Evolutionary conservation across 2,888 invertebrate genomes (phyloP), one percentile per base, ranked within the genome.

Genomic region (Melanargia galathea): DNA sequence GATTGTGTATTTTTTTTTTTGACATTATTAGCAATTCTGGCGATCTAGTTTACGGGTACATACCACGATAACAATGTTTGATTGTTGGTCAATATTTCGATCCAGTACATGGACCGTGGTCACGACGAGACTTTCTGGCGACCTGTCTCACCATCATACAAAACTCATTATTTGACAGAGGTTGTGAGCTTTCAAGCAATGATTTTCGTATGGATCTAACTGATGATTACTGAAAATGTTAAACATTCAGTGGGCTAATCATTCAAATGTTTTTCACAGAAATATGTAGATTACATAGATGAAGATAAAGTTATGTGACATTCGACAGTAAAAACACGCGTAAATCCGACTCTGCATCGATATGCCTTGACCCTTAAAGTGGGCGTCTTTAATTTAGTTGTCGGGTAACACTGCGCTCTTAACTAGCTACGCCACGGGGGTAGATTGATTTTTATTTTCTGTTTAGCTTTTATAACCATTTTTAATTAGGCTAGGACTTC

Each of bases 321-420:
- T 18, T 43, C 8, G 7, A 43, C 6, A 16, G 43, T 16, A 18
- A 43, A 18, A 43, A 18, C 8, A 16, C 43, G 18, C 43, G 18
- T 43, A 16, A 18, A 30, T 18, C 8, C 2, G 43, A 43, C 18
- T 18, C 18, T 18, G 2, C 43, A 43, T 16, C 45, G 13, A 46
- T 20, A 11, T 22, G 13, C 22, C 11, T 22, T 20, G 20, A 22
- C 11, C 22, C 22, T 22, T 11, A 73, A 74, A 74, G 67, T 75
- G 79, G 84, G 82, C 78, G 79, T 83, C 76, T 78, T 73, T 24
- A 10, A 73, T 75, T 80, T 76, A n/a, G 78, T 78, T 77, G 81
- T 74, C 77, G 81, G 84, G 78, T 83, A 72, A 84, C 86, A 86
- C 86, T 79, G 86, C 86, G 86, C 87, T 87, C 86, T 71, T 35